Conservation (phyloP, 2,888 invertebrate species). For the Trachelus iudaicus region DNA sequence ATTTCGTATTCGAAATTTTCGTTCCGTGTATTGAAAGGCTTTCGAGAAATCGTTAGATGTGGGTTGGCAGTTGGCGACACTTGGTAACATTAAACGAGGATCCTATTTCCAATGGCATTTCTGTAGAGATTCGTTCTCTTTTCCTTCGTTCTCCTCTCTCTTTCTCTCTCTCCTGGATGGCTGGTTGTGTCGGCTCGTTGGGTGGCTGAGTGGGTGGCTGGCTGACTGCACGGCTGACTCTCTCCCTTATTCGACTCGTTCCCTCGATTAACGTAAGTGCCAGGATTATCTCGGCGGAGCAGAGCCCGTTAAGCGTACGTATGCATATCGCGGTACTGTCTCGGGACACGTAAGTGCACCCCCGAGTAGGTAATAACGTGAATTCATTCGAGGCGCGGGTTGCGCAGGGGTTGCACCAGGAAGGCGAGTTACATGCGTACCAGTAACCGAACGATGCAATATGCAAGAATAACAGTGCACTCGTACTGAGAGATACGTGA, state of each 20-base stretch:
- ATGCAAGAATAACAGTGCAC: not conserved
- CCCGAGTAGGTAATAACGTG: not conserved
- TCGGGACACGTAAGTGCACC: not conserved
- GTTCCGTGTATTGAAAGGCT: not conserved
- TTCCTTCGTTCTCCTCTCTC: too few relatives aligned
- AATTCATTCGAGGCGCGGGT: not conserved
- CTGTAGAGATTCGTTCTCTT: not conserved
- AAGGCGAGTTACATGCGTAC: not conserved
- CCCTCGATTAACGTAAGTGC: slow-evolving; percentile 4
- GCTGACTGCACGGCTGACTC: not conserved
- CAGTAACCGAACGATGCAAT: not conserved
- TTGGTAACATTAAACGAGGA: not conserved
- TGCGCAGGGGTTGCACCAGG: too few relatives aligned
- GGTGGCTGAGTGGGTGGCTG: not conserved
- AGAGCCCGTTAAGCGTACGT: not conserved
- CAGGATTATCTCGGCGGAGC: slow-evolving; percentile 4
- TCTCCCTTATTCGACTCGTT: slow-evolving; percentile 1
- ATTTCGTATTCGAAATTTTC: not conserved
- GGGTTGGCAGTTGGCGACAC: not conserved
- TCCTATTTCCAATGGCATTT: not conserved
- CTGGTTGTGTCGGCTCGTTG: not conserved
- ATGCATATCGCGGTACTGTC: not conserved
- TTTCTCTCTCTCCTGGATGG: not conserved
- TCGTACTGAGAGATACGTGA: not conserved
- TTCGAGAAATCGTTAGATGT: not conserved